Evolutionary conservation across 2,113 vertebrate genomes (phyloP).

Genomic region (Trinectes maculatus): DNA sequence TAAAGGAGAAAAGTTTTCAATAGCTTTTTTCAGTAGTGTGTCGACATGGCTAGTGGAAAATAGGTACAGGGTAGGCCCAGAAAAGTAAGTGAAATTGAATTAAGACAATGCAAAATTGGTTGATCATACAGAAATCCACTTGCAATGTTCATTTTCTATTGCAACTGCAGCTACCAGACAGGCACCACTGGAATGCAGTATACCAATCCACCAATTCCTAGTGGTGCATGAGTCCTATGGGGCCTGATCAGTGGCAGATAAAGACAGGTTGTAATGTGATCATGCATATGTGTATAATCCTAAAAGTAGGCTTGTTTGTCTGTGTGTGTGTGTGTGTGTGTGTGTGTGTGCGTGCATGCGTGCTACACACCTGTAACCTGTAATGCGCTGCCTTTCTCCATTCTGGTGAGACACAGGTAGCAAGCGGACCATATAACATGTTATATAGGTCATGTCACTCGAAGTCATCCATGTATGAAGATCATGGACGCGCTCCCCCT

Average conservation of each 20-base stretch:
- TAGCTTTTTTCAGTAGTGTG: too few species aligned
- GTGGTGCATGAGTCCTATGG: slow-evolving; percentile 50
- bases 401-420: slow-evolving; percentile 74
- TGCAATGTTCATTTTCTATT: slow-evolving; percentile 21
- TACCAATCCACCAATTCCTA: slow-evolving; percentile 35
- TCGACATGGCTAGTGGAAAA: too few species aligned
- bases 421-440: slow-evolving; percentile 80
- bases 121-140: too few species aligned
- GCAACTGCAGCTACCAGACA: slow-evolving; percentile 31
- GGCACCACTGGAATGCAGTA: slow-evolving; percentile 32
- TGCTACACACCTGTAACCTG: slow-evolving; percentile 73
- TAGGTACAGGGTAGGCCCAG: too few species aligned
- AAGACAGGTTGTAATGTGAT: slow-evolving; percentile 65
- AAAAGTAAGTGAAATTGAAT: not conserved
- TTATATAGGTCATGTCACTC: slow-evolving; percentile 85
- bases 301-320: slow-evolving; percentile 49
- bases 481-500: slow-evolving; percentile 72
- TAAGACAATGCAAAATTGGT: not conserved
- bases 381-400: slow-evolving; percentile 73
- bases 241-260: slow-evolving; percentile 67
- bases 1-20: too few species aligned
- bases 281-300: slow-evolving; percentile 51
- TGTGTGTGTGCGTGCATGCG: slow-evolving; percentile 18
- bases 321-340: slow-evolving; percentile 34
- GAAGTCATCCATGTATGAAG: slow-evolving; percentile 82